Percentiles rank a stretch among this genome's conserved stretches.
Conservation (phyloP, 2,888 invertebrate species). For the Sericinus montela region DNA sequence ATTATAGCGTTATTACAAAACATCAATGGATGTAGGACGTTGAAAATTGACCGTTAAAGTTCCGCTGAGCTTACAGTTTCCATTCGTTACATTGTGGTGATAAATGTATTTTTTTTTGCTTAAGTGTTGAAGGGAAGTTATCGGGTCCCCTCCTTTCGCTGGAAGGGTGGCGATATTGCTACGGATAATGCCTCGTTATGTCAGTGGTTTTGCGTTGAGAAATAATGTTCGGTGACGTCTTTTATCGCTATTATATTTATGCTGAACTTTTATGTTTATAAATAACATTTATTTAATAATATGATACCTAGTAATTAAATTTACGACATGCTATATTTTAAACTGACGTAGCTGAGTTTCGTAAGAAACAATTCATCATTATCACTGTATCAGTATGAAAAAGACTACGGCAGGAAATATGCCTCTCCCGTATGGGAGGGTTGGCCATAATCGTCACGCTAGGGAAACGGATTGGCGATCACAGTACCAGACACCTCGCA, state of each 20-base stretch:
- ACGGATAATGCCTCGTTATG: not conserved
- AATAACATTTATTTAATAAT: too few relatives aligned
- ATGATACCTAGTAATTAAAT: too few relatives aligned
- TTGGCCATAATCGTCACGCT: too few relatives aligned
- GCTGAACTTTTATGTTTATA: too few relatives aligned
- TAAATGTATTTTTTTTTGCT: constrained; percentile 12
- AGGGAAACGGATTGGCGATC: too few relatives aligned
- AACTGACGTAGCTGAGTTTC: too few relatives aligned
- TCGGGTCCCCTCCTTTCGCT: not conserved
- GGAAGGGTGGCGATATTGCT: constrained; percentile 10
- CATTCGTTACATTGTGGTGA: not conserved
- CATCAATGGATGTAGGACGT: constrained; percentile 1
- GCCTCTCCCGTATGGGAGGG: too few relatives aligned
- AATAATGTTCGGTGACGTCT: constrained; percentile 7
- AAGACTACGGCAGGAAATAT: too few relatives aligned
- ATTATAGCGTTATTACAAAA: constrained; percentile 2
- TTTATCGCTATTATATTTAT: constrained; percentile 13
- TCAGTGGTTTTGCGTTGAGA: constrained; percentile 4
- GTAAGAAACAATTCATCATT: too few relatives aligned
- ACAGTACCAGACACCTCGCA: too few relatives aligned
- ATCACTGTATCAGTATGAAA: too few relatives aligned
- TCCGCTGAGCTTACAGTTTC: constrained; percentile 5
- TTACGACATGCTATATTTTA: too few relatives aligned
- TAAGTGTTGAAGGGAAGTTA: constrained; percentile 2
- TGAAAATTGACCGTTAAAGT: not conserved